A percentile compares a stretch with the other conserved stretches of the same genome.
Evolutionary conservation across 2,888 invertebrate genomes (phyloP).

Genomic region (Tanytarsus gracilentus): DNA sequence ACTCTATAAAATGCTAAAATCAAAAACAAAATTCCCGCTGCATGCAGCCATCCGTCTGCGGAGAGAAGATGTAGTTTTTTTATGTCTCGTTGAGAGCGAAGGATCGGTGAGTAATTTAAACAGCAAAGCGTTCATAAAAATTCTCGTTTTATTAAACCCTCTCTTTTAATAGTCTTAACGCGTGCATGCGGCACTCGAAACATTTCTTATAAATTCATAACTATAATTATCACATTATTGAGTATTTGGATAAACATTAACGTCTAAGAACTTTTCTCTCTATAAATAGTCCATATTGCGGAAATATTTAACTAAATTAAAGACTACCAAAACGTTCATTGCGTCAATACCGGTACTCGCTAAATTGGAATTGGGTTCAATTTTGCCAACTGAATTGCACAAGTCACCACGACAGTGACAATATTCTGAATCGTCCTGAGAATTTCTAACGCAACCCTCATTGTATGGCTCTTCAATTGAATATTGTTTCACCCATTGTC

Average conservation of each 20-base stretch:
- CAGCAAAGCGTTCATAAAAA: background rate
- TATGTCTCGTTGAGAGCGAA: slow-evolving; percentile 85
- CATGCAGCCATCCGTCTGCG: slow-evolving; percentile 81
- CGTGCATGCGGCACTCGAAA: too few relatives aligned
- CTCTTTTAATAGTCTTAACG: too few relatives aligned
- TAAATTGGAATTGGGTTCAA: slow-evolving; percentile 42
- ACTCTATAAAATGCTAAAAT: slow-evolving; percentile 82
- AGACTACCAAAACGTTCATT: slow-evolving; percentile 53
- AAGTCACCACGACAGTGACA: slow-evolving; percentile 68
- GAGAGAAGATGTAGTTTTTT: slow-evolving; percentile 89
- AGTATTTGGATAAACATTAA: too few relatives aligned
- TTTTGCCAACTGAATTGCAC: slow-evolving; percentile 53
- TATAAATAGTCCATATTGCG: slow-evolving; percentile 41
- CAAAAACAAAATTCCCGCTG: slow-evolving; percentile 77
- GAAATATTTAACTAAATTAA: slow-evolving; percentile 53
- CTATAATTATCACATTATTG: too few relatives aligned
- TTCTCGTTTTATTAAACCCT: too few relatives aligned
- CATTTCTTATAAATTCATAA: too few relatives aligned
- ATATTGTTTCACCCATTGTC: slow-evolving; percentile 56
- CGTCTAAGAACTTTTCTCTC: too few relatives aligned
- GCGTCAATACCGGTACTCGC: slow-evolving; percentile 47
- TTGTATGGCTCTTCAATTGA: slow-evolving; percentile 60
- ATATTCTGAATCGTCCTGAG: slow-evolving; percentile 42
- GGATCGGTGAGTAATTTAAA: slow-evolving; percentile 60
- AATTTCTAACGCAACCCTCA: slow-evolving; percentile 54